Evolutionary conservation across 2,113 vertebrate species (phyloP).

Genomic region (Gobio gobio): DNA sequence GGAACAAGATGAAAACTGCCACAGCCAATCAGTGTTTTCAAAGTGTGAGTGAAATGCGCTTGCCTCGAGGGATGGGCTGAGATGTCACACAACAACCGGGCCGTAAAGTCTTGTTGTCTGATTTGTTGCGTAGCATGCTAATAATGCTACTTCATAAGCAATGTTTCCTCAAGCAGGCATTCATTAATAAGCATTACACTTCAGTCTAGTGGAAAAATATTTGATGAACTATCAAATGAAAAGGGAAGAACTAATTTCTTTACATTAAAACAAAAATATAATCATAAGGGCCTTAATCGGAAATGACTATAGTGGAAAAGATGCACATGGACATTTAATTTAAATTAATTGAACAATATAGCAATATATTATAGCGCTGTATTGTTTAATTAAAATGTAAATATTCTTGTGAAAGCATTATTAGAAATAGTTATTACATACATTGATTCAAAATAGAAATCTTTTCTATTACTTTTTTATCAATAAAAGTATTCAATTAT

Average conservation of each 20-base stretch:
- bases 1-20: conserved; percentile 55
- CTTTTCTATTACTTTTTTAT: too few relatives aligned
- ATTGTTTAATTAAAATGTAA: too few relatives aligned
- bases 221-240: neutral
- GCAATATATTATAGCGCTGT: too few relatives aligned
- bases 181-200: neutral
- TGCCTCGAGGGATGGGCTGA: conserved; percentile 19
- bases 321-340: too few relatives aligned
- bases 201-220: neutral
- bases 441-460: too few relatives aligned
- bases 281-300: neutral
- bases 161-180: neutral
- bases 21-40: conserved; percentile 47
- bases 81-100: conserved; percentile 39
- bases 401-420: too few relatives aligned
- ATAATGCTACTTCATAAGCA: neutral
- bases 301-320: too few relatives aligned
- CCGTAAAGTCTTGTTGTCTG: neutral
- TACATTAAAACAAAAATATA: neutral
- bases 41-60: conserved; percentile 44
- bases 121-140: neutral
- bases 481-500: too few relatives aligned
- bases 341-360: too few relatives aligned
- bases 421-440: too few relatives aligned
- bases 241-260: neutral